Evolutionary conservation across 2,888 invertebrate genomes (phyloP), one percentile per base, ranked within the genome.

Genomic region (Rosalia funebris): DNA sequence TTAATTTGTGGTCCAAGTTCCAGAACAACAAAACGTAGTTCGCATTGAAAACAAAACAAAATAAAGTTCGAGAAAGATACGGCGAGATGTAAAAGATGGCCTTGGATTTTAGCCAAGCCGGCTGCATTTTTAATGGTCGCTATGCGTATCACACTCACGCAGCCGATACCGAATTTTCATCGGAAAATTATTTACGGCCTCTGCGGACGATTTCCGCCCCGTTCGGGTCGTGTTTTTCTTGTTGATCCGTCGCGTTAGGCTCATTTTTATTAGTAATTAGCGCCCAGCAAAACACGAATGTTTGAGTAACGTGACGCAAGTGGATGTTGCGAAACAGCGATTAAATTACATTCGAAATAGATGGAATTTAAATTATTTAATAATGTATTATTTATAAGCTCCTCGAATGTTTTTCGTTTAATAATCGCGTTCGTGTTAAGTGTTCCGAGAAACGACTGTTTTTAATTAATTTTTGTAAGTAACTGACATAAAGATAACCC

Each of bases 91-190:
- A 45, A 58, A 45, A 20, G 47, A 25, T 32, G 42, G 39, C 47
- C 54, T 59, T 59, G 59, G 59, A 54, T 20, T 39, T 14, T n/a
- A 34, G 59, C 48, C 54, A 54, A 54, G 42, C 44, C 32, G 32
- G 44, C 54, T 59, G 59, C 54, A 54, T 59, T 54, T 59, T 54
- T 48, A 25, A 54, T 17, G 44, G 44, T 17, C 11, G 11, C 10
- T 11, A 42, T n/a, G 11, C 12, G 15, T 17, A 20, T 11, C n/a
- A 44, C 19, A 12, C 17, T 10, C 17, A 41, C 41, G 12, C 5
- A 9, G 16, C 34, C 14, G 3, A 4, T 32, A 34, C 19, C 14
- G 4, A 34, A 15, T 34, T n/a, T 37, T 5, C 19, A 12, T 20
- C 10, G 17, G 7, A 10, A 50, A 50, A 37, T 37, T 50, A 37